A percentile compares a stretch with the other conserved stretches of the same genome.
Conservation (phyloP, 2,113 vertebrate genomes). For the Malaclemys terrapin region DNA sequence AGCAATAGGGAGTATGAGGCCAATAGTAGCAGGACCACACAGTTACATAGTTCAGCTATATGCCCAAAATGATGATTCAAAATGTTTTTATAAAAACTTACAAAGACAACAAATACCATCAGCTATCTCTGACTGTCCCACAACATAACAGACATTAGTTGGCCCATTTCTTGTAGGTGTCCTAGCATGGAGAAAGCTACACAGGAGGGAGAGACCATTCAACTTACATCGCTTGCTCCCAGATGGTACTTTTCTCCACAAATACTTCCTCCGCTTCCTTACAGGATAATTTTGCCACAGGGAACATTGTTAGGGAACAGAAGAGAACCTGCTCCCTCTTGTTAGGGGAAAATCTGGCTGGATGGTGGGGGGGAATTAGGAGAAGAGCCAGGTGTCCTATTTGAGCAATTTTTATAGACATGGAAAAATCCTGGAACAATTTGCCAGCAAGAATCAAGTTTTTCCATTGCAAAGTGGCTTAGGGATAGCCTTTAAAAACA, state of each 20-base stretch:
- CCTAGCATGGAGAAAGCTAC: rapidly evolving
- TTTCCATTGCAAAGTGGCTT: background rate
- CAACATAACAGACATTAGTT: background rate
- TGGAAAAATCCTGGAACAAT: background rate
- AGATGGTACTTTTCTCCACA: background rate
- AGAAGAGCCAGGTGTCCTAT: background rate
- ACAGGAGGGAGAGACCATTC: rapidly evolving
- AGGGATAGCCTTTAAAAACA: rapidly evolving
- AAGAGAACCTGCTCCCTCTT: background rate
- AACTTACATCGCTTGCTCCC: background rate
- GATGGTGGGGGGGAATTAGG: background rate
- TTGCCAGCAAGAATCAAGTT: background rate
- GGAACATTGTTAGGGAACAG: background rate
- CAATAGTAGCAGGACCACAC: background rate
- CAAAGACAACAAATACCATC: background rate
- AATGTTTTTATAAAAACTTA: background rate
- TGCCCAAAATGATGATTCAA: rapidly evolving
- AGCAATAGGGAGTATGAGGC: background rate
- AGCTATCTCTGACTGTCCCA: background rate
- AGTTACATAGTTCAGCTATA: background rate
- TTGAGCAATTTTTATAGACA: background rate
- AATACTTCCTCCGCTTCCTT: background rate
- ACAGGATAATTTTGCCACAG: background rate
- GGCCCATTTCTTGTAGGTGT: background rate
- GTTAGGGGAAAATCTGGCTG: background rate